Evolutionary conservation across 1,140 invertebrate genomes (phyloP).

Genomic region (Zaprionus davidi): DNA sequence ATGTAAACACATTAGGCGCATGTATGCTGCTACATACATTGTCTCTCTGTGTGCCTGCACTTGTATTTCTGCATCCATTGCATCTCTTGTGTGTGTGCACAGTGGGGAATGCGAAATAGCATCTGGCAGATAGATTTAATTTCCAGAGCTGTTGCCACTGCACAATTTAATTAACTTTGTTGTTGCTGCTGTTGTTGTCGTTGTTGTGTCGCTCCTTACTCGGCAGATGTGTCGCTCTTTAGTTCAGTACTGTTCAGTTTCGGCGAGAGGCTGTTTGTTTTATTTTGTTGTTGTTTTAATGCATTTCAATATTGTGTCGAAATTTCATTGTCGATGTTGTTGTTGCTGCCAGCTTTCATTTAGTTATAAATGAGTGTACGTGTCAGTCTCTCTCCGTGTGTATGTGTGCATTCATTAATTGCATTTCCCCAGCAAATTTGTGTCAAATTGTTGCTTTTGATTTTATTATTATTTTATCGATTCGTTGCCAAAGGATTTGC

Average conservation of each 20-base stretch:
- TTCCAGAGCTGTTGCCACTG: slow-evolving; percentile 51
- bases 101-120: slow-evolving; percentile 9
- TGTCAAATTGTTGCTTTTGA: slow-evolving; percentile 47
- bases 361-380: slow-evolving; percentile 38
- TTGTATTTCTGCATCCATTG: background rate
- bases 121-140: slow-evolving; percentile 64
- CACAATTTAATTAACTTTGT: slow-evolving; percentile 78
- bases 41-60: background rate
- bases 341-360: slow-evolving; percentile 30
- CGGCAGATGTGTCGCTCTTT: slow-evolving; percentile 9
- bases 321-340: slow-evolving; percentile 55
- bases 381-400: background rate
- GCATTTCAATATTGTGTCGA: slow-evolving; percentile 40
- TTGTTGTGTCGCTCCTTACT: background rate
- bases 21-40: slow-evolving; percentile 8
- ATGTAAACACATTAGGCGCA: slow-evolving; percentile 69
- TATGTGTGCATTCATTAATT: slow-evolving; percentile 49
- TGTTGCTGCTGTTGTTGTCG: slow-evolving; percentile 27
- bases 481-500: slow-evolving; percentile 22
- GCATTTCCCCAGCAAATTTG: slow-evolving; percentile 48
- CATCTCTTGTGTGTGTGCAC: slow-evolving; percentile 19
- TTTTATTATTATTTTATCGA: slow-evolving; percentile 49
- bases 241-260: slow-evolving; percentile 16
- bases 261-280: slow-evolving; percentile 15
- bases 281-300: slow-evolving; percentile 37